phyloP scores from a whole-genome alignment of 2,113 vertebrate genomes.

The Hippocampus guttulatus region DNA sequence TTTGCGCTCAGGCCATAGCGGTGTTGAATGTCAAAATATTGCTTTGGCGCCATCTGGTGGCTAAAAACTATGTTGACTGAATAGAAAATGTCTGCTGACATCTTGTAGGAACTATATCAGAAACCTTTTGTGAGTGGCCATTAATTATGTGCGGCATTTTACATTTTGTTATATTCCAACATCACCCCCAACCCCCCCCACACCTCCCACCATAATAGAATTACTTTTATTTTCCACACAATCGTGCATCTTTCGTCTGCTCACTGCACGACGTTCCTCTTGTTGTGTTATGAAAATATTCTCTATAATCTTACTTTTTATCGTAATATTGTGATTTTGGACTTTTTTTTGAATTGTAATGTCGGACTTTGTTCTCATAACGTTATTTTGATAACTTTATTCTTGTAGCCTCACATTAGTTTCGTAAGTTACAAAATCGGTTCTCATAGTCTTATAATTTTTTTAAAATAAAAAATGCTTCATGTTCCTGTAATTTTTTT shows the following conservation, averaged over 20 bases:
- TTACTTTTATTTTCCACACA: no score
- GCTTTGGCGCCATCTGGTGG: not conserved
- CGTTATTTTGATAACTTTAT: not conserved
- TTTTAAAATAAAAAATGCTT: no score
- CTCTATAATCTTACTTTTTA: not conserved
- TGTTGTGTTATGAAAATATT: not conserved
- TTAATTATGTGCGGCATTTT: no score
- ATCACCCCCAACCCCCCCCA: no score
- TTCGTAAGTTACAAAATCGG: not conserved
- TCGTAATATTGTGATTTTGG: not conserved
- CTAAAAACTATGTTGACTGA: no score
- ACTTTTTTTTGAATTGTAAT: not conserved
- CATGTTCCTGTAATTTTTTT: no score
- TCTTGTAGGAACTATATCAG: no score
- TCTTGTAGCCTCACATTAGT: not conserved
- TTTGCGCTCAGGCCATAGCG: not conserved
- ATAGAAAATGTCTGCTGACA: no score
- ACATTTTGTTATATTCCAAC: not conserved
- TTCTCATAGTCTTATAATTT: not conserved
- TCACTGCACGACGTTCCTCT: not conserved
- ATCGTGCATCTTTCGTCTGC: not conserved
- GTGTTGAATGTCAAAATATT: not conserved
- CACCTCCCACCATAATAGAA: no score
- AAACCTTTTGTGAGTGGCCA: no score
- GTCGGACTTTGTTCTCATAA: not conserved